These are phyloP conservation scores for Drosophila formosana DNA, from an alignment of 2,888 invertebrate genomes.

Conservation along the genomic window DNA sequence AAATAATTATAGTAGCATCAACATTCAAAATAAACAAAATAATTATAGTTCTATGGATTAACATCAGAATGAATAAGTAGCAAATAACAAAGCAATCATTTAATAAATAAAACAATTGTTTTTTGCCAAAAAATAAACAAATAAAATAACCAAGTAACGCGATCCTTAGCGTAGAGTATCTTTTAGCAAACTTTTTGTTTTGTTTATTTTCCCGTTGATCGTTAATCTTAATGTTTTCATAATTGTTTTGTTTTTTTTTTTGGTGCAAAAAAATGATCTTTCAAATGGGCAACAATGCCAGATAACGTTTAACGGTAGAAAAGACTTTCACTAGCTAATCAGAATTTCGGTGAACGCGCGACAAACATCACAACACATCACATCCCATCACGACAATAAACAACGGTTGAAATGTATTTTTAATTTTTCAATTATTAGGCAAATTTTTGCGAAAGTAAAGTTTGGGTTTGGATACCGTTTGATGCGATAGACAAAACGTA, in stretches of 20 bases:
- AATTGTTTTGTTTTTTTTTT: not conserved
- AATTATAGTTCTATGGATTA: no score
- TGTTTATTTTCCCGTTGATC: not conserved
- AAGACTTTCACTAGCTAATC: conserved; percentile 73
- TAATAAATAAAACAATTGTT: no score
- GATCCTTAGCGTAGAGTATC: not conserved
- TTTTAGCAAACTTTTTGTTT: not conserved
- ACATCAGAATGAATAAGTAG: no score
- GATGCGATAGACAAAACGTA: conserved; percentile 8
- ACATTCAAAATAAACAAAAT: no score
- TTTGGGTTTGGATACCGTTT: conserved; percentile 53
- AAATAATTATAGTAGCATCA: no score
- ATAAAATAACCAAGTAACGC: not conserved
- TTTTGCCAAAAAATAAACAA: not conserved
- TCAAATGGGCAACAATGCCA: conserved; percentile 35
- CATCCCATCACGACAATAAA: conserved; percentile 20
- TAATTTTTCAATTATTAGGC: conserved; percentile 70
- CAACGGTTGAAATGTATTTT: conserved; percentile 8
- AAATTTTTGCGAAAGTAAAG: conserved; percentile 76
- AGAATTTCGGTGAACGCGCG: conserved; percentile 69
- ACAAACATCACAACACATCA: conserved; percentile 13
- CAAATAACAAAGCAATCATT: no score
- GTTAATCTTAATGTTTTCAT: not conserved
- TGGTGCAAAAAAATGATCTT: conserved; percentile 20
- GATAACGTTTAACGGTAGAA: conserved; percentile 47